Conservation (phyloP, 2,888 invertebrate genomes). For the Cryptocephalus primarius region DNA sequence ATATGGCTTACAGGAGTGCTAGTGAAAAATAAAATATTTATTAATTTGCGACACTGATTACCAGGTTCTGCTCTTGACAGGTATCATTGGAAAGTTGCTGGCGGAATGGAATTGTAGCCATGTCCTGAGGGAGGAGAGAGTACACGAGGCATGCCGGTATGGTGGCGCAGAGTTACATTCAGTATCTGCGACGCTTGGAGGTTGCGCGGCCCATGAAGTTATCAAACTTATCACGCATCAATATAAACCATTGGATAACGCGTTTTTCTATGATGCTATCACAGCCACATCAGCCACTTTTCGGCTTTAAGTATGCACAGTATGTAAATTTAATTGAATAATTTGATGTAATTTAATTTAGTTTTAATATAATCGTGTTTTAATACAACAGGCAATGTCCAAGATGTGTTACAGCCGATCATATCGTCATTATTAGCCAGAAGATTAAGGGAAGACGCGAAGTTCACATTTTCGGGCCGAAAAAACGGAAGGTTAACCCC, state of each 20-base stretch:
- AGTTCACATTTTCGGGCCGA: no score
- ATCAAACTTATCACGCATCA: conserved; percentile 93
- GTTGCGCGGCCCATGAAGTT: conserved; percentile 90
- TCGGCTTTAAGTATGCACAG: conserved; percentile 47
- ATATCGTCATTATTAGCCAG: no score
- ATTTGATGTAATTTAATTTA: no score
- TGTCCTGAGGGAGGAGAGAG: conserved; percentile 71
- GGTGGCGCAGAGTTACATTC: conserved; percentile 93
- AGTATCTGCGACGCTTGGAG: conserved; percentile 76
- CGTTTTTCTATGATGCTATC: conserved; percentile 90
- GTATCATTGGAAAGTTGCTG: conserved; percentile 53
- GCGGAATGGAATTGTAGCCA: conserved; percentile 78
- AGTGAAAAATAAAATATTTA: no score
- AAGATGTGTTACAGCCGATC: no score
- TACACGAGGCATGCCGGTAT: conserved; percentile 87
- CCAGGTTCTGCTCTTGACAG: conserved; percentile 60
- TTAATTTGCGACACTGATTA: conserved; percentile 41
- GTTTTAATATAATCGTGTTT: no score
- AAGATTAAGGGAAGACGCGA: no score
- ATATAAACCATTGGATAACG: conserved; percentile 93
- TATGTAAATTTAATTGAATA: no score
- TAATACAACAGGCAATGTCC: no score
- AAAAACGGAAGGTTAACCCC: no score
- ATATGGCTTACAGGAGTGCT: no score
- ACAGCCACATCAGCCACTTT: conserved; percentile 76